These are phyloP conservation scores for Lepas anatifera DNA, from an alignment of 2,888 invertebrate genomes.

Conservation along the genomic window DNA sequence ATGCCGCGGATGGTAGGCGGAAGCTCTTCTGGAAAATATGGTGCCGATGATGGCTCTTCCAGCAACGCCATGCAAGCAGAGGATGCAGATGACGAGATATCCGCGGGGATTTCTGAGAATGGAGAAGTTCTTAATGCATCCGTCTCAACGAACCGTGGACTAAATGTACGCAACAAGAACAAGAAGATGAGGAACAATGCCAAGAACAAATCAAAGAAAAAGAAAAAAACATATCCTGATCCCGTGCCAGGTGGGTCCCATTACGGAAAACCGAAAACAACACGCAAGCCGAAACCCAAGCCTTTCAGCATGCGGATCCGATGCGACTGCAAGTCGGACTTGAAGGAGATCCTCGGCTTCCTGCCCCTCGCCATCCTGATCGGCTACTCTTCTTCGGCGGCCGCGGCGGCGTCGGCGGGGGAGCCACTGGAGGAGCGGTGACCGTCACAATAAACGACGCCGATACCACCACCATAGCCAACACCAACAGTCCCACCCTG, in stretches of 20 bases:
- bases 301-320: not conserved
- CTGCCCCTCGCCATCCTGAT: constrained; percentile 5
- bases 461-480: constrained; percentile 7
- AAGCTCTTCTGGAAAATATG: too few species aligned
- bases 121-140: too few species aligned
- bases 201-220: not conserved
- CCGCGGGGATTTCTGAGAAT: too few species aligned
- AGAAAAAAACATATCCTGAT: not conserved
- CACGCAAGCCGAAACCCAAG: not conserved
- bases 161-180: too few species aligned
- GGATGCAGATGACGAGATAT: too few species aligned
- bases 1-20: too few species aligned
- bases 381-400: constrained; percentile 5
- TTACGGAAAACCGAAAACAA: not conserved
- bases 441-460: constrained; percentile 13
- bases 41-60: too few species aligned
- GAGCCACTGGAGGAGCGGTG: not conserved
- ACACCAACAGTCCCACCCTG: constrained; percentile 10
- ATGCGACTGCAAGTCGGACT: constrained; percentile 11
- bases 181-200: not conserved
- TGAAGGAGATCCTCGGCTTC: not conserved
- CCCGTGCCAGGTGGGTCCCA: not conserved
- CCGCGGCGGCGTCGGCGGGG: not conserved
- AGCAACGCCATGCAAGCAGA: too few species aligned
- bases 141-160: too few species aligned